These are phyloP conservation scores for Turritopsis dohrnii DNA, from an alignment of 30 jellyfish, hydroid and myxozoan species.

Conservation along the genomic window DNA sequence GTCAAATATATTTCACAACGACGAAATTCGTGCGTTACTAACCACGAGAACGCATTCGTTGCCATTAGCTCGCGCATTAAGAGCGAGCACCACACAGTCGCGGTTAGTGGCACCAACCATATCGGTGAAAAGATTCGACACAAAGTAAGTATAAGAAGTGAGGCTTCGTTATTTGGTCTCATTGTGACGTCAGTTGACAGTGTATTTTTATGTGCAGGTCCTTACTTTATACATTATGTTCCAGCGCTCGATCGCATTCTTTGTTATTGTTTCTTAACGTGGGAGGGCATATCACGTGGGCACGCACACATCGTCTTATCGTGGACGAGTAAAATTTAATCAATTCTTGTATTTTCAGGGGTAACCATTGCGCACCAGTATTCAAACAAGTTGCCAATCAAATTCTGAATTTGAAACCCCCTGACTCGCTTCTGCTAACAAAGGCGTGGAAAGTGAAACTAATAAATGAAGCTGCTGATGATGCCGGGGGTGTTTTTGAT, in stretches of 20 bases:
- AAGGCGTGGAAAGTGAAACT: slow-evolving; percentile 87
- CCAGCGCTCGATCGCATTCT: too few species aligned
- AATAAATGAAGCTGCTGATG: slow-evolving; percentile 93
- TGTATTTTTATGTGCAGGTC: too few species aligned
- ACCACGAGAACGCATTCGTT: slow-evolving; percentile 59
- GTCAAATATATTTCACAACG: slow-evolving; percentile 48
- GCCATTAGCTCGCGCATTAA: slow-evolving; percentile 81
- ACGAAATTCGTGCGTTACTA: slow-evolving; percentile 57
- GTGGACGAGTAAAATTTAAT: background rate
- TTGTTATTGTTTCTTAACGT: too few species aligned
- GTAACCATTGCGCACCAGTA: slow-evolving; percentile 64
- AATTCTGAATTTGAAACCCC: slow-evolving; percentile 51
- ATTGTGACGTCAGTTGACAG: background rate
- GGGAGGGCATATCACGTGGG: too few species aligned
- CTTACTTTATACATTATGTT: too few species aligned
- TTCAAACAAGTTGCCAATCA: slow-evolving; percentile 88
- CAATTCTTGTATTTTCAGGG: slow-evolving; percentile 34
- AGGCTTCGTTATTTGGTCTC: too few species aligned
- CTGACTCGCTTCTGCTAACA: slow-evolving; percentile 57
- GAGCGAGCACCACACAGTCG: slow-evolving; percentile 44
- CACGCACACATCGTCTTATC: too few species aligned
- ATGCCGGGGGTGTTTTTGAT: slow-evolving; percentile 97
- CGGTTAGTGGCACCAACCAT: slow-evolving; percentile 59
- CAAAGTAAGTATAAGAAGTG: slow-evolving; percentile 36
- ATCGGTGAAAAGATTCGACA: slow-evolving; percentile 67